Conservation (phyloP, 1,140 invertebrate genomes). For the Euwallacea similis region DNA sequence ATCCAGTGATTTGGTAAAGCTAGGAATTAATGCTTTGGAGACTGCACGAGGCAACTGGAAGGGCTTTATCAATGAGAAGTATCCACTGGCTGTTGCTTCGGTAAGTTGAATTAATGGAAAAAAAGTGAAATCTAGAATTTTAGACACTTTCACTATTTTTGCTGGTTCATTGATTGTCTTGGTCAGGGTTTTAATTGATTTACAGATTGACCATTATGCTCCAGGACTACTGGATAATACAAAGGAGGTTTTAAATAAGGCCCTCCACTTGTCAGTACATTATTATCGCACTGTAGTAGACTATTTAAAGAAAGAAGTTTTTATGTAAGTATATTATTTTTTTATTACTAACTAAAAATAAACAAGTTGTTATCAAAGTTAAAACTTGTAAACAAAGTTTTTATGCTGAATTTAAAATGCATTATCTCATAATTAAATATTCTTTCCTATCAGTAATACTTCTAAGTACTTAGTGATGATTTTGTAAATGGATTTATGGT, state of each 20-base stretch:
- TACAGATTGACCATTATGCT: constrained; percentile 68
- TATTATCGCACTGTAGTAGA: constrained; percentile 49
- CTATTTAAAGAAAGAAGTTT: constrained; percentile 71
- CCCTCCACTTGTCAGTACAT: constrained; percentile 48
- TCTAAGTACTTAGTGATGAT: not conserved
- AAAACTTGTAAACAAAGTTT: not conserved
- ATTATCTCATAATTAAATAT: too few relatives aligned
- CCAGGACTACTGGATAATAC: constrained; percentile 67
- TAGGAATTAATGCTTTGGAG: constrained; percentile 60
- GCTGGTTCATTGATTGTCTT: not conserved
- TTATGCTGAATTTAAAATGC: not conserved
- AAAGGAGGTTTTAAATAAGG: constrained; percentile 53
- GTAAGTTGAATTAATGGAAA: constrained; percentile 55
- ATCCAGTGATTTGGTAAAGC: constrained; percentile 58
- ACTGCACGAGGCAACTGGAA: constrained; percentile 56
- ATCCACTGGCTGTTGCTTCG: constrained; percentile 61
- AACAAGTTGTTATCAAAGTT: constrained; percentile 12
- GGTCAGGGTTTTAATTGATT: constrained; percentile 21
- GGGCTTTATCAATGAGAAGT: constrained; percentile 59
- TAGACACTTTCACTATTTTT: constrained; percentile 7
- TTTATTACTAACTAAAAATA: not conserved
- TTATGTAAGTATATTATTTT: constrained; percentile 67
- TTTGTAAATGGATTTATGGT: too few relatives aligned
- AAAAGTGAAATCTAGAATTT: constrained; percentile 3
- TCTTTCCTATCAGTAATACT: too few relatives aligned